Base-by-base conservation (phyloP, 2,113 vertebrate genomes). In the Steatornis caripensis region DNA sequence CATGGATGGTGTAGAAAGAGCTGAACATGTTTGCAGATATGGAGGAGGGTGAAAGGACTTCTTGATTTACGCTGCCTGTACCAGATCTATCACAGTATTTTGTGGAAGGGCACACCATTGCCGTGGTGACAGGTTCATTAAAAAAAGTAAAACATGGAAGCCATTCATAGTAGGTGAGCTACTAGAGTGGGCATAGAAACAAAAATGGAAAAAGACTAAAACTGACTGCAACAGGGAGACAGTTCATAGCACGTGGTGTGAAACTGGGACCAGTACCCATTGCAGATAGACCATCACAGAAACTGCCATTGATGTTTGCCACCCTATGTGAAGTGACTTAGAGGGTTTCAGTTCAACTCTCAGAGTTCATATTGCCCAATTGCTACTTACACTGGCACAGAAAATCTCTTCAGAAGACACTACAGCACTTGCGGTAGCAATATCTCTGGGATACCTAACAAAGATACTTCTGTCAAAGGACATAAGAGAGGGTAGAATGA, bases 351-450 rank as follows among this genome's bases (percentile, higher is more conserved):
- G 21, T 37, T 62, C n/a, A 21, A 41, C 32, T 72, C 16, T 32
- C 4, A 37, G 53, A 39, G 46, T 46, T 84, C 37, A 15, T 13
- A 27, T 48, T 51, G 32, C 43, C 20, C 32, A 17, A 51, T 29
- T 48, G 30, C 30, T 41, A 36, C 54, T 78, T 64, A 30, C 8
- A 29, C 27, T 45, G 55, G 26, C 53, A 46, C 26, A 77, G 58
- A 57, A 81, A 61, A 41, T 48, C 19, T 43, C 41, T 60, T 84
- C 29, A 55, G 39, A 84, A 90, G 49, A 32, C 17, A 15, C 12
- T 37, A 8, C 5, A 43, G 9, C 2, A 0, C 39, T 39, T 85
- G n/a, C 8, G 11, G 12, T 41, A 5, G 0, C 46, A 65, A 12
- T 34, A 49, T 54, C 19, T 36, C 29, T 55, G 29, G 21, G 51